Conservation (phyloP, 2,888 invertebrate genomes). For the Orthosia cruda region DNA sequence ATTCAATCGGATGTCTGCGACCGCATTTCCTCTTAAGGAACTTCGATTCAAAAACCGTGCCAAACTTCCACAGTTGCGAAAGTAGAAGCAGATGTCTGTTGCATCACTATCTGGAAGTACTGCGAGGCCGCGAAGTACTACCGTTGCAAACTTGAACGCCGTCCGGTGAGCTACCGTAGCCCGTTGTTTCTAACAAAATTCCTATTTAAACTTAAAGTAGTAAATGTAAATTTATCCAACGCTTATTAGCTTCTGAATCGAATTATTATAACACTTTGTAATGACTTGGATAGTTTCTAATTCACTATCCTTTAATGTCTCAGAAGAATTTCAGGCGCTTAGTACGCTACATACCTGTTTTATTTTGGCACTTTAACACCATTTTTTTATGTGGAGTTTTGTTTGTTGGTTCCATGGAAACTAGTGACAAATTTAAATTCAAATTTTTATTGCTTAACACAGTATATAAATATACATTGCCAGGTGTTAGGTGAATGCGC, state of each 20-base stretch:
- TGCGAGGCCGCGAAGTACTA: constrained; percentile 71
- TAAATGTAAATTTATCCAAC: constrained; percentile 60
- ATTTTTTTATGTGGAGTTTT: background rate
- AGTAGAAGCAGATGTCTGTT: no score
- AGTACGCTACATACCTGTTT: background rate
- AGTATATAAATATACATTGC: no score
- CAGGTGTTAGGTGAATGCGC: no score
- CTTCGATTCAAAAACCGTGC: no score
- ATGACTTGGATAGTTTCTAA: constrained; percentile 42
- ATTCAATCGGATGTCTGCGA: no score
- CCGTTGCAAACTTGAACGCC: constrained; percentile 75
- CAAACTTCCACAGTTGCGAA: no score
- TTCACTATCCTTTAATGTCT: constrained; percentile 17
- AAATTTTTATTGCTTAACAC: no score
- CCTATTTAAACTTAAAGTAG: constrained; percentile 41
- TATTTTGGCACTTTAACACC: background rate
- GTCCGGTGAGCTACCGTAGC: constrained; percentile 74
- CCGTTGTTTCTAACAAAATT: constrained; percentile 67
- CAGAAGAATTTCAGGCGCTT: background rate
- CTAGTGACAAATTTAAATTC: no score
- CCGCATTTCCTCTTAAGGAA: no score
- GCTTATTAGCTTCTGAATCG: constrained; percentile 42
- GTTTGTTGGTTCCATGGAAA: background rate
- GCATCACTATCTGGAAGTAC: constrained; percentile 72
- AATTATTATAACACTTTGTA: constrained; percentile 54